Percentiles rank a stretch among this genome's conserved stretches.
Evolutionary conservation across 2,113 vertebrate species (phyloP).

Genomic region (Sinocyclocheilus grahami): DNA sequence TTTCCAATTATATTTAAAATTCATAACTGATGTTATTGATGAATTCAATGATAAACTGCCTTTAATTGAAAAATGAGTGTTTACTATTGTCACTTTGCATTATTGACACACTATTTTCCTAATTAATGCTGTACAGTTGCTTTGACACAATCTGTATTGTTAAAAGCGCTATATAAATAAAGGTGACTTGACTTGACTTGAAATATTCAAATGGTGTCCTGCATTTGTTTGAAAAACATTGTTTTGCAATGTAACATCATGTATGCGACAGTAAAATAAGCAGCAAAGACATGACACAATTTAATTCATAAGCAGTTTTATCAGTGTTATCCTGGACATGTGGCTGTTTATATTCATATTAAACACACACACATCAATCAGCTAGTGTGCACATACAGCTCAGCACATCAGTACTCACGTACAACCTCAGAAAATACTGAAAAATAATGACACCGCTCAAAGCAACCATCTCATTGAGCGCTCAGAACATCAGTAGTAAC

Average conservation of each 20-base stretch:
- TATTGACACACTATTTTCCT: too few relatives aligned
- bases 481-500: neutral
- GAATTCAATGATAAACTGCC: too few relatives aligned
- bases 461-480: neutral
- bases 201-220: neutral
- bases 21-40: too few relatives aligned
- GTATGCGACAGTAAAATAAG: neutral
- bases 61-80: too few relatives aligned
- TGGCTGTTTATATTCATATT: slow-evolving; percentile 12
- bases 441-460: neutral
- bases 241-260: neutral
- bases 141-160: too few relatives aligned
- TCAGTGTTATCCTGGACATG: neutral
- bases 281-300: neutral
- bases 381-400: slow-evolving; percentile 8
- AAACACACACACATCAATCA: slow-evolving; percentile 5
- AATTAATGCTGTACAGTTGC: too few relatives aligned
- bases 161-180: too few relatives aligned
- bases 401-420: neutral
- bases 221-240: neutral
- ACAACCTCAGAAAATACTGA: slow-evolving; percentile 4
- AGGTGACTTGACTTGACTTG: too few relatives aligned
- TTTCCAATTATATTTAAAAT: too few relatives aligned
- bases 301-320: neutral
- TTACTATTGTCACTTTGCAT: too few relatives aligned